Evolutionary conservation across 2,797 vertebrate genomes (phyloP).

Genomic region (Acomys russatus): DNA sequence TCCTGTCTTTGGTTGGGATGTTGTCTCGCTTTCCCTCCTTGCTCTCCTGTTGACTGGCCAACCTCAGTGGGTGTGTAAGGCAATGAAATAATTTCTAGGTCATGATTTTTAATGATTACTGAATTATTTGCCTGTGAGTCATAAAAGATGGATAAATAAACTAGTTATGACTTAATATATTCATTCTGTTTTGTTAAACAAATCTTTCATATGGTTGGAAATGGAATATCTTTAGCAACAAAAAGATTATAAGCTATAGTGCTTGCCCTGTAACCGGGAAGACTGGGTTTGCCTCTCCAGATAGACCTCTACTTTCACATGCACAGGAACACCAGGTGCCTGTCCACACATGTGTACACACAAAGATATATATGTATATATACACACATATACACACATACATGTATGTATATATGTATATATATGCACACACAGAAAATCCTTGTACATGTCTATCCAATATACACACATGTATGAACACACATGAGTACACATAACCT

Average conservation of each 20-base stretch:
- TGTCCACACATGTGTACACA: not conserved
- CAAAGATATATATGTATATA: no score
- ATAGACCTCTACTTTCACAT: not conserved
- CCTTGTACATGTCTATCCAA: not conserved
- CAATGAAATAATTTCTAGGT: conserved; percentile 18
- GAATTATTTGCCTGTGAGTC: conserved; percentile 10
- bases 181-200: conserved; percentile 33
- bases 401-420: no score
- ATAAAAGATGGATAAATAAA: conserved; percentile 15
- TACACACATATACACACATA: not conserved
- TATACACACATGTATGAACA: not conserved
- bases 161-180: conserved; percentile 24
- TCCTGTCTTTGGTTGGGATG: conserved; percentile 25
- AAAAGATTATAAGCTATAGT: not conserved
- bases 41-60: not conserved
- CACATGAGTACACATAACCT: not conserved
- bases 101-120: not conserved
- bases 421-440: not conserved
- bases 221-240: conserved; percentile 11
- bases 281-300: not conserved
- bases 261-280: not conserved
- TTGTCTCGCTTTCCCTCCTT: not conserved
- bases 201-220: not conserved
- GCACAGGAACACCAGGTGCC: not conserved
- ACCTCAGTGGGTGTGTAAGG: not conserved